Percentiles rank a stretch among this genome's conserved stretches.
These are phyloP conservation scores for Acanthiza pusilla DNA, from an alignment of 2,797 vertebrate genomes.

Conservation along the genomic window DNA sequence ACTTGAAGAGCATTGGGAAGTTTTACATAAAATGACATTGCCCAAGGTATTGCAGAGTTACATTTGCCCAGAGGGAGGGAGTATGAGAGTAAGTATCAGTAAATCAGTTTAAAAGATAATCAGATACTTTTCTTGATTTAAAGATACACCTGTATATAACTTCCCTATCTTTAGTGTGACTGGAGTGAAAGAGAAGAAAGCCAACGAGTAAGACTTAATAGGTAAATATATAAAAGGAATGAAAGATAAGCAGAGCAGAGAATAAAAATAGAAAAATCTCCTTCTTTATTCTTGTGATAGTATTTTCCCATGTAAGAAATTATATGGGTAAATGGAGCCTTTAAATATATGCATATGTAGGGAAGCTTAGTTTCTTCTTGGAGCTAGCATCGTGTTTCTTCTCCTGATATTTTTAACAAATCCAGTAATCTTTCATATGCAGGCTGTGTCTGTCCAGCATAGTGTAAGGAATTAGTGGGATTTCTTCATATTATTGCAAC, in stretches of 20 bases:
- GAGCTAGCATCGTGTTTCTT: background rate
- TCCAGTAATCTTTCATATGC: background rate
- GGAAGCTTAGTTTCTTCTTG: background rate
- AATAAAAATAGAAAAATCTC: constrained; percentile 20
- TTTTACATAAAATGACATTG: constrained; percentile 62
- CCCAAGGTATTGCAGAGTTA: constrained; percentile 41
- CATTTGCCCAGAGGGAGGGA: constrained; percentile 47
- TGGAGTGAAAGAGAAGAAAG: constrained; percentile 18
- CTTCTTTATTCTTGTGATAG: constrained; percentile 1
- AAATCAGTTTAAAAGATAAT: constrained; percentile 50
- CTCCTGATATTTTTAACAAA: background rate
- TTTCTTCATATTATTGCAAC: constrained; percentile 5
- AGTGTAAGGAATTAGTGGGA: background rate
- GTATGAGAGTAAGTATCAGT: constrained; percentile 43
- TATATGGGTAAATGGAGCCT: background rate
- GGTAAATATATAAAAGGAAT: constrained; percentile 37
- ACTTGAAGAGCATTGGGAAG: constrained; percentile 45
- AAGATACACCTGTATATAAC: constrained; percentile 26
- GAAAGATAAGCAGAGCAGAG: constrained; percentile 31
- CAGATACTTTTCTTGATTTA: constrained; percentile 37
- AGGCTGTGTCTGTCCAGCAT: background rate
- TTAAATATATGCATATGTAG: constrained; percentile 25
- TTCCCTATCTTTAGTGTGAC: constrained; percentile 13
- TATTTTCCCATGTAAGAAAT: constrained; percentile 45
- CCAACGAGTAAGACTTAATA: background rate